A percentile compares a stretch with the other conserved stretches of the same genome.
Evolutionary conservation across 1,140 invertebrate genomes (phyloP).

Genomic region (Bombus huntii): DNA sequence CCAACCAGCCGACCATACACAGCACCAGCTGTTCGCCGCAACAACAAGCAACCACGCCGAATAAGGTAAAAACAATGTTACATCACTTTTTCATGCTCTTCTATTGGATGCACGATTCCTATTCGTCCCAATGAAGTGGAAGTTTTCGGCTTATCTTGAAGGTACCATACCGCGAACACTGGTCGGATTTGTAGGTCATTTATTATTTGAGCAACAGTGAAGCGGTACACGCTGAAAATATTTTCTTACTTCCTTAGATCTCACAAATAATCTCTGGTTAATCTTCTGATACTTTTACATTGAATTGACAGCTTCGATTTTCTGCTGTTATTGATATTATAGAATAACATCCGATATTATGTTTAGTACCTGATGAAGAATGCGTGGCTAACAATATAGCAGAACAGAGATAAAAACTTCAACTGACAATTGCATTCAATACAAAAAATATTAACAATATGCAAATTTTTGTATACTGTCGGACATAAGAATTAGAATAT

Average conservation of each 20-base stretch:
- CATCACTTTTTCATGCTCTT: not conserved
- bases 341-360: not conserved
- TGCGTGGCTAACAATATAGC: too few species aligned
- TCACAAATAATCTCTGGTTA: not conserved
- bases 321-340: not conserved
- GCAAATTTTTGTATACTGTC: too few species aligned
- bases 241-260: not conserved
- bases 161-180: not conserved
- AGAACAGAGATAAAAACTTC: too few species aligned
- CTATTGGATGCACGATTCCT: not conserved
- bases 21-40: constrained; percentile 81
- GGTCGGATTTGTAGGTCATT: not conserved
- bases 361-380: too few species aligned
- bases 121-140: not conserved
- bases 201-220: not conserved
- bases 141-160: not conserved
- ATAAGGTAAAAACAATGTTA: constrained; percentile 75
- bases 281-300: not conserved
- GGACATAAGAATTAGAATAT: too few species aligned
- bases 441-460: too few species aligned
- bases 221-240: not conserved
- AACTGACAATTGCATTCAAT: too few species aligned
- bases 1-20: constrained; percentile 77
- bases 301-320: not conserved
- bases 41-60: constrained; percentile 80